These are phyloP conservation scores for Oeneis ivallda DNA, from an alignment of 2,888 invertebrate species.

Conservation along the genomic window DNA sequence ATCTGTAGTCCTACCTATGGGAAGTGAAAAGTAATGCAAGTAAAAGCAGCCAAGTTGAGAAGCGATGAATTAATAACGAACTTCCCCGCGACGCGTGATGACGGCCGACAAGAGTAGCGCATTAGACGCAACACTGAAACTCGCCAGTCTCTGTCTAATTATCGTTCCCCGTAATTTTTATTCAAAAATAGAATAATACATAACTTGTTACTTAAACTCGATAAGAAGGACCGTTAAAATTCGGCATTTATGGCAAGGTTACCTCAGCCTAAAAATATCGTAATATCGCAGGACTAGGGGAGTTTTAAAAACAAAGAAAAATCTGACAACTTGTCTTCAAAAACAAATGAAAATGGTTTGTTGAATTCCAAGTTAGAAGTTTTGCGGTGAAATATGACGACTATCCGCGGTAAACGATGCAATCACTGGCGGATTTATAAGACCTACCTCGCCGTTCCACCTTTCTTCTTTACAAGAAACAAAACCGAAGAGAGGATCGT, in stretches of 20 bases:
- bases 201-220: conserved; percentile 35
- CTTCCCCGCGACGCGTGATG: conserved; percentile 79
- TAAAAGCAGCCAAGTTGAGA: conserved; percentile 68
- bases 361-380: conserved; percentile 65
- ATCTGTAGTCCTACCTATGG: conserved; percentile 41
- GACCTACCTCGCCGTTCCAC: conserved; percentile 48
- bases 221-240: conserved; percentile 15
- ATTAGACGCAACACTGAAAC: conserved; percentile 71
- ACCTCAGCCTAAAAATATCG: too few relatives aligned
- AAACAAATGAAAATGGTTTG: conserved; percentile 68
- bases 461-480: conserved; percentile 23
- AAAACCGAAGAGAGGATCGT: neutral
- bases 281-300: too few relatives aligned
- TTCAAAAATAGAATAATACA: conserved; percentile 38
- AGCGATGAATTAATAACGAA: conserved; percentile 78
- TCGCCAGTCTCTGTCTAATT: conserved; percentile 64
- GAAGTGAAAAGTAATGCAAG: conserved; percentile 59
- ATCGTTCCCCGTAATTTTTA: conserved; percentile 44
- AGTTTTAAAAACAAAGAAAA: conserved; percentile 34
- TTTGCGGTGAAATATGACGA: conserved; percentile 71
- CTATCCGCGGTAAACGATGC: conserved; percentile 74
- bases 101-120: conserved; percentile 80
- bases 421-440: conserved; percentile 75
- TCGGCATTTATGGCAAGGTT: neutral
- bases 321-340: conserved; percentile 40